A percentile compares a stretch with the other conserved stretches of the same genome.
These are phyloP conservation scores for Sternotherus odoratus DNA, from an alignment of 2,797 vertebrate species.

Conservation along the genomic window DNA sequence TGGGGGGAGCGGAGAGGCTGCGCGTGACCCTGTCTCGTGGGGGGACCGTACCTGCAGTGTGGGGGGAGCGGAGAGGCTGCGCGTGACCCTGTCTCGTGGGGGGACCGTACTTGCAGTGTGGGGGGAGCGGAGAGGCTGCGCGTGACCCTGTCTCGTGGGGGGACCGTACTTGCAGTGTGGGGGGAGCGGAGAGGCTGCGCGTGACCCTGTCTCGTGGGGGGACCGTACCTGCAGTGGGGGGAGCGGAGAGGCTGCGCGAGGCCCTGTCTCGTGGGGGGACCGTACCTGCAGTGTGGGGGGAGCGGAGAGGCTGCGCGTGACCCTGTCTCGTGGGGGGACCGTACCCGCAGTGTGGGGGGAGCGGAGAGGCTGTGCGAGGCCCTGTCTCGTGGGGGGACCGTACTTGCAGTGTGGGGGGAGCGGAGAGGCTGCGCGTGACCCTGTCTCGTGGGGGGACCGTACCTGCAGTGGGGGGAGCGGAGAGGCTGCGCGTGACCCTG, in stretches of 20 bases:
- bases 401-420: too few relatives aligned
- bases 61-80: accelerated
- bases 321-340: background rate
- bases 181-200: accelerated
- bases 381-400: background rate
- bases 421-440: accelerated
- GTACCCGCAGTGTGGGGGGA: too few relatives aligned
- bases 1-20: background rate
- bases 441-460: accelerated
- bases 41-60: accelerated
- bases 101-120: too few relatives aligned
- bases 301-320: background rate
- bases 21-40: accelerated
- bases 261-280: too few relatives aligned
- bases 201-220: accelerated
- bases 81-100: accelerated
- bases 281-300: too few relatives aligned
- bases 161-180: accelerated
- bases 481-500: background rate
- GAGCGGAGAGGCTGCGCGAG: too few relatives aligned
- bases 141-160: background rate
- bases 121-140: too few relatives aligned
- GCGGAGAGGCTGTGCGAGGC: too few relatives aligned
- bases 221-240: too few relatives aligned
- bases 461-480: too few relatives aligned